Evolutionary conservation across 37 sponge, comb jelly and placozoan genomes (phyloP).

Genomic region (Ianthella basta): DNA sequence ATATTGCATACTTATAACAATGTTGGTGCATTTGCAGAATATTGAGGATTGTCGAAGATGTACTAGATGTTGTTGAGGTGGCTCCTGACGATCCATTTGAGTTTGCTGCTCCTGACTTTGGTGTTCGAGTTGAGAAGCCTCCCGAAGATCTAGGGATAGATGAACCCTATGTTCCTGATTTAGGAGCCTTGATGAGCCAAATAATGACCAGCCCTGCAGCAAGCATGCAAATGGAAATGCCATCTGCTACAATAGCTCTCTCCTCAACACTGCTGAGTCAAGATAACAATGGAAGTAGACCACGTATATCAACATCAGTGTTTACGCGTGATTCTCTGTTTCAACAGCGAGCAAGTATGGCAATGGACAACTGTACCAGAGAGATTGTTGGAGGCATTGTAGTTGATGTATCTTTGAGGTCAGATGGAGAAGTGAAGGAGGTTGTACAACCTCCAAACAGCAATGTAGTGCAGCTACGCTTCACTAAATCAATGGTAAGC

Average conservation of each 20-base stretch:
- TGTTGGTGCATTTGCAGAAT: not conserved
- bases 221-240: too few relatives aligned
- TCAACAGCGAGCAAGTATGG: not conserved
- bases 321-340: constrained; percentile 31
- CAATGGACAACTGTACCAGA: not conserved
- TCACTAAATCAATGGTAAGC: too few relatives aligned
- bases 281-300: too few relatives aligned
- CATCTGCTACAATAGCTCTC: too few relatives aligned
- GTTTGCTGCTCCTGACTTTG: constrained; percentile 29
- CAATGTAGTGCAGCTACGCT: too few relatives aligned
- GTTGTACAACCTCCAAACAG: too few relatives aligned
- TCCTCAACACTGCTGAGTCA: too few relatives aligned
- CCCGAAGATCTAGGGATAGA: not conserved
- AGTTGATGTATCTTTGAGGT: not conserved
- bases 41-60: constrained; percentile 16
- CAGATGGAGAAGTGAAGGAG: too few relatives aligned
- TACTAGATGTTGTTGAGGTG: not conserved
- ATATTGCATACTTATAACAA: too few relatives aligned
- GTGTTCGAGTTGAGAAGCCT: constrained; percentile 45
- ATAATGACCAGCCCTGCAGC: not conserved
- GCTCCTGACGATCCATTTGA: not conserved
- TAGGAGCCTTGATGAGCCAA: not conserved
- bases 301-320: not conserved
- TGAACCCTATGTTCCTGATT: constrained; percentile 33
- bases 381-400: constrained; percentile 25